Evolutionary conservation across 2,797 vertebrate genomes (phyloP), one percentile per base, ranked within the genome.

Genomic region (Channa striata): DNA sequence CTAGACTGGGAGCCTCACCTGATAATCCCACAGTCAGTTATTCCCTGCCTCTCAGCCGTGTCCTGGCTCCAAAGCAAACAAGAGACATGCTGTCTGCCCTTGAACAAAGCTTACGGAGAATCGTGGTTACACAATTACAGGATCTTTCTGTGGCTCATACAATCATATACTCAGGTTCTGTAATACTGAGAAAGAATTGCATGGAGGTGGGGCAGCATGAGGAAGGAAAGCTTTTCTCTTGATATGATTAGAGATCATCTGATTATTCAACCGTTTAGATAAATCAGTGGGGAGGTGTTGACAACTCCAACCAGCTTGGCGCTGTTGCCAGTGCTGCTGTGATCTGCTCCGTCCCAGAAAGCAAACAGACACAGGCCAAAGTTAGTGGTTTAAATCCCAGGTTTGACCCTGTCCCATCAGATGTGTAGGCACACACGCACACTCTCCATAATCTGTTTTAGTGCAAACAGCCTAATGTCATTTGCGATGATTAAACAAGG

Each of bases 31-130:
- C 58, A 37, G 67, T 73, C 70, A 53, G 78, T 87, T 80, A 85
- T 85, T 83, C 59, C 78, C 58, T 62, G 63, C 73, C 72, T 82
- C 75, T 70, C 16, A 9, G 54, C 51, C 13, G 3, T 37, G 61
- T 72, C 68, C 59, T 48, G 34, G 39, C 81, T 82, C 6, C 5
- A 78, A 65, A 68, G 71, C 83, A 88, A 89, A 88, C 84, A 80
- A 77, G 61, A 80, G 68, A 85, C 77, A 54, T 10, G 65, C 44
- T 39, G 68, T 80, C 73, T 90, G 85, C 82, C 85, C 85, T 86
- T 87, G 82, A 89, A 84, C 73, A 82, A 79, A 86, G 85, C 87
- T 86, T 78, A 85, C 74, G 77, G 58, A 63, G 73, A 89, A 80
- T 82, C 71, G 6, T 67, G 20, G 75, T 84, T 87, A 67, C 80